A percentile compares a stretch with the other conserved stretches of the same genome.
These are phyloP conservation scores for Amphiura filiformis DNA, from an alignment of 35 echinoderm and acorn worm genomes.

Conservation along the genomic window DNA sequence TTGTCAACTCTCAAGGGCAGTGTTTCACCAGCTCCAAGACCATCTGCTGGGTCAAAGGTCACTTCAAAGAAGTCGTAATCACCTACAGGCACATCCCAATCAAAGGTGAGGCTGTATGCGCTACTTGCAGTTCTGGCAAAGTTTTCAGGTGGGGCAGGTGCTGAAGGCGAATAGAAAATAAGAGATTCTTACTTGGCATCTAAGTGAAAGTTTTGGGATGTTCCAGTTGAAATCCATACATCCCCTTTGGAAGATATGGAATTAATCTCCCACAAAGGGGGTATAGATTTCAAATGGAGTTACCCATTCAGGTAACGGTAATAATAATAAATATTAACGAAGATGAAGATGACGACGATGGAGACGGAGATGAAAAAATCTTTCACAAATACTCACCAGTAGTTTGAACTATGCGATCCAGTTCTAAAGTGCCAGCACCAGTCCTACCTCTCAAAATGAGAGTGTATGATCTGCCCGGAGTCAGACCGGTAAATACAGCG, in stretches of 20 bases:
- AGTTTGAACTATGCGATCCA: background rate
- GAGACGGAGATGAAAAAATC: background rate
- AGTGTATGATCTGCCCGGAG: background rate
- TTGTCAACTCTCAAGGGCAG: background rate
- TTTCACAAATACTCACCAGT: background rate
- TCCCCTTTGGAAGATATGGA: background rate
- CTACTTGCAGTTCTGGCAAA: background rate
- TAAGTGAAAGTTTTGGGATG: background rate
- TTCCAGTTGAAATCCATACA: background rate
- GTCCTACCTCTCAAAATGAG: background rate
- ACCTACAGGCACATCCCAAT: background rate
- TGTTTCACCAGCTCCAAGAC: background rate
- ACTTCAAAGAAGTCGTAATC: background rate
- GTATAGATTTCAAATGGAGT: too few species aligned
- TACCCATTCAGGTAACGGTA: too few species aligned
- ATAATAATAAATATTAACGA: background rate
- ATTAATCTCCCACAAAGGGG: background rate
- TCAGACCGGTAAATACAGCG: background rate
- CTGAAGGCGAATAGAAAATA: background rate
- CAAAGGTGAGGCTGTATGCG: background rate
- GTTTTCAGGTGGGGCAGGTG: background rate
- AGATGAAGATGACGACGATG: background rate
- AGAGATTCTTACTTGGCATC: too few species aligned
- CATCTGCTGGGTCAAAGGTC: background rate
- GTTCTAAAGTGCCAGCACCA: background rate